Evolutionary conservation across 2,888 invertebrate genomes (phyloP).

Genomic region (Agrochola lota): DNA sequence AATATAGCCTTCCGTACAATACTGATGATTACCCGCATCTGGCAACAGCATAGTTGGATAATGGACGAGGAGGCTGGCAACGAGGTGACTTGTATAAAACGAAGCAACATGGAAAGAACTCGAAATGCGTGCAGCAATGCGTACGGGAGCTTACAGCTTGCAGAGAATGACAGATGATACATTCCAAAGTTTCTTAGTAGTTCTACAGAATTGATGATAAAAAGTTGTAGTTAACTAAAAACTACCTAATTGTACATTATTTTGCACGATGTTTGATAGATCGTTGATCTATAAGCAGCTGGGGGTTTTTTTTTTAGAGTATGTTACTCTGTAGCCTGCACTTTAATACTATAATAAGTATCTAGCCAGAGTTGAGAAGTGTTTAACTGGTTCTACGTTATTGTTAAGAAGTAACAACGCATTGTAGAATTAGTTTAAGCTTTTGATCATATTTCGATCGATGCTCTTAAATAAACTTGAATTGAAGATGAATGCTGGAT

Average conservation of each 20-base stretch:
- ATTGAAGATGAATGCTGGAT: background rate
- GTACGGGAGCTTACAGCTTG: conserved; percentile 42
- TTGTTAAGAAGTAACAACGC: background rate
- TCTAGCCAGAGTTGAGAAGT: background rate
- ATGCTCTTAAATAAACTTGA: background rate
- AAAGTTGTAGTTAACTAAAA: conserved; percentile 28
- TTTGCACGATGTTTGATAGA: background rate
- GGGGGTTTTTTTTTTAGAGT: too few species aligned
- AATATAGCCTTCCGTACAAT: background rate
- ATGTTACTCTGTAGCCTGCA: background rate
- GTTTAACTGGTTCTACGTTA: background rate
- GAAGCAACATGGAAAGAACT: background rate
- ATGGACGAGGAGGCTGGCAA: background rate
- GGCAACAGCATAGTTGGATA: background rate
- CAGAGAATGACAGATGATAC: conserved; percentile 45
- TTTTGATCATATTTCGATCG: conserved; percentile 1
- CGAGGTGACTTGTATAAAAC: conserved; percentile 20
- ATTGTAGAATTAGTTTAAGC: background rate
- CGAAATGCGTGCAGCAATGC: conserved; percentile 36
- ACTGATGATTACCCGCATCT: conserved; percentile 1
- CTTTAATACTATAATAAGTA: background rate
- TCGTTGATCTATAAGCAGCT: background rate
- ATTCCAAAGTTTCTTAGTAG: conserved; percentile 37
- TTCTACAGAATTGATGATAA: conserved; percentile 32
- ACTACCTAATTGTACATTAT: conserved; percentile 6